A percentile compares a stretch with the other conserved stretches of the same genome.
phyloP scores from a whole-genome alignment of 2,113 vertebrate genomes.

The Anas platyrhynchos region DNA sequence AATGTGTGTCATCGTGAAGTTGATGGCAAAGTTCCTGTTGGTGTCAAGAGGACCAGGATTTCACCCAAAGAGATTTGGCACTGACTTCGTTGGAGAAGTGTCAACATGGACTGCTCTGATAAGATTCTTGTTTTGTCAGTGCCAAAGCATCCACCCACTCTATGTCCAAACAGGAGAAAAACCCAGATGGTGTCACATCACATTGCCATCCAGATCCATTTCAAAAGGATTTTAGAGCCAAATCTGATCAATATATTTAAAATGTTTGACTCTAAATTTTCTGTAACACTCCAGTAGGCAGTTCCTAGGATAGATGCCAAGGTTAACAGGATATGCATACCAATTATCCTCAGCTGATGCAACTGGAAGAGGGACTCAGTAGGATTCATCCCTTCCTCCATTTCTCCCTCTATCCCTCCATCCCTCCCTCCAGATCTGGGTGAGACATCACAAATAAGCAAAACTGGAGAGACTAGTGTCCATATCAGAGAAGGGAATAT shows the following conservation, averaged over 20 bases:
- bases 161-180: conserved; percentile 49
- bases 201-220: conserved; percentile 20
- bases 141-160: conserved; percentile 31
- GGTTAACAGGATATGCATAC: neutral
- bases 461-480: neutral
- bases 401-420: neutral
- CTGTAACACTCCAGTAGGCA: neutral
- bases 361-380: neutral
- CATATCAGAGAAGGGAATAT: neutral
- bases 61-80: conserved; percentile 16
- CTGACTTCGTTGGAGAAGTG: neutral
- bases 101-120: neutral
- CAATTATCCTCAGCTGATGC: neutral
- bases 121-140: conserved; percentile 19
- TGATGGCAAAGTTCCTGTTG: conserved; percentile 19
- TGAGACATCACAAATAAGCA: neutral
- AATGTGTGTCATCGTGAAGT: conserved; percentile 7
- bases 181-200: conserved; percentile 37
- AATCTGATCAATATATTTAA: conserved; percentile 32
- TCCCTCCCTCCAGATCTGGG: neutral
- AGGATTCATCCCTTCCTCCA: neutral
- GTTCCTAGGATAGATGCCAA: neutral
- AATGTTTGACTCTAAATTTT: conserved; percentile 16
- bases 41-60: conserved; percentile 11
- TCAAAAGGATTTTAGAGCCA: conserved; percentile 16